phyloP scores from a whole-genome alignment of 2,888 invertebrate species.

The Kuschelorhynchus macadamiae region DNA sequence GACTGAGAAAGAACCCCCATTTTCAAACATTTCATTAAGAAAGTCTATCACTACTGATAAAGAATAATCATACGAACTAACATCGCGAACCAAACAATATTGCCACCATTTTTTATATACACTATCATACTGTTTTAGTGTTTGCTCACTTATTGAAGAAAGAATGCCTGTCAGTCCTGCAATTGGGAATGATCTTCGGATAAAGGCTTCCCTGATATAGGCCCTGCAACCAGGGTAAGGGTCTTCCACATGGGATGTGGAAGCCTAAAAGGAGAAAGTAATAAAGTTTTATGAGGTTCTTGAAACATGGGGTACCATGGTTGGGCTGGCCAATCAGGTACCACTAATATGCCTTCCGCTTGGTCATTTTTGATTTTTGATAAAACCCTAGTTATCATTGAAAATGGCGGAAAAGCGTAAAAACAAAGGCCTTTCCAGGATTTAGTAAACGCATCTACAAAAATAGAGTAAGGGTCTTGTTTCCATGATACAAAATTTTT shows the following conservation, averaged over 20 bases:
- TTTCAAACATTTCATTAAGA: too few species aligned
- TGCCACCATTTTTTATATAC: background rate
- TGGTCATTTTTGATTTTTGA: constrained; percentile 55
- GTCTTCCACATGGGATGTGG: too few species aligned
- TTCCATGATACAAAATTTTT: too few species aligned
- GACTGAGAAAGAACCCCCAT: too few species aligned
- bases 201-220: too few species aligned
- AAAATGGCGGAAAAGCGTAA: constrained; percentile 46
- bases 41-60: background rate
- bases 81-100: background rate
- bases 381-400: constrained; percentile 24
- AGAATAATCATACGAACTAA: background rate
- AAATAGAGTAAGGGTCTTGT: too few species aligned
- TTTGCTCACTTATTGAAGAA: background rate
- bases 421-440: background rate
- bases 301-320: constrained; percentile 57
- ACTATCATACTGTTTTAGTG: background rate
- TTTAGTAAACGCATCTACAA: too few species aligned
- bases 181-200: background rate
- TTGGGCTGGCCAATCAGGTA: constrained; percentile 49
- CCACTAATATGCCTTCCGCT: constrained; percentile 51
- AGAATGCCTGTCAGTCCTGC: background rate
- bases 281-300: constrained; percentile 46
- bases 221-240: too few species aligned
- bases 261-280: constrained; percentile 50